A percentile compares a stretch with the other conserved stretches of the same genome.
Evolutionary conservation across 2,888 invertebrate species (phyloP).

Genomic region (Drosophila seclusa): DNA sequence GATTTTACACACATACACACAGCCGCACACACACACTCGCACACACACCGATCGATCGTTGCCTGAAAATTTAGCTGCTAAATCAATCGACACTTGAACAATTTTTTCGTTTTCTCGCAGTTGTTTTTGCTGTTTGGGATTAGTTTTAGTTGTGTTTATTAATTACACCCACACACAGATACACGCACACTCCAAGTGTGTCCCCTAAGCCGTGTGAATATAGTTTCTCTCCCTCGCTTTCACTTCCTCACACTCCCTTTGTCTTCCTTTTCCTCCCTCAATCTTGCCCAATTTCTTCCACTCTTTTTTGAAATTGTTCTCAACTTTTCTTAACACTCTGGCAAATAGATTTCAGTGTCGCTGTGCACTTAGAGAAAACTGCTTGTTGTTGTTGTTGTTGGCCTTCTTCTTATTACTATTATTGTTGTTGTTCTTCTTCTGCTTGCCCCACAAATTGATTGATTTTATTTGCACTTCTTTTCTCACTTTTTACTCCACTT

Average conservation of each 20-base stretch:
- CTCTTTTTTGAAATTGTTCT: conserved; percentile 48
- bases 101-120: conserved; percentile 14
- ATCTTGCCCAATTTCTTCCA: conserved; percentile 11
- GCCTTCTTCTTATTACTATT: background rate
- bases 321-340: conserved; percentile 75
- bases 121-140: conserved; percentile 33
- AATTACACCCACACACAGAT: conserved; percentile 47
- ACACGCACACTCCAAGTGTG: conserved; percentile 36
- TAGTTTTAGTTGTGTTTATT: conserved; percentile 59
- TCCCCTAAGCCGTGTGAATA: conserved; percentile 41
- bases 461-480: conserved; percentile 76
- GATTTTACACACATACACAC: background rate
- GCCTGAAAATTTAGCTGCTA: conserved; percentile 54
- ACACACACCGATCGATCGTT: conserved; percentile 6
- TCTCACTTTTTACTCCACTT: conserved; percentile 14
- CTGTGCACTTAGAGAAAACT: conserved; percentile 60
- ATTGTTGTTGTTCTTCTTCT: conserved; percentile 22
- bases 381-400: conserved; percentile 17
- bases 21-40: background rate
- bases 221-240: background rate
- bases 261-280: background rate
- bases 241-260: background rate
- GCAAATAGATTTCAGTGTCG: conserved; percentile 77
- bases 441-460: conserved; percentile 72
- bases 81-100: conserved; percentile 73